Conservation (phyloP, 2,888 invertebrate species). For the Opisthograptis luteolata region DNA sequence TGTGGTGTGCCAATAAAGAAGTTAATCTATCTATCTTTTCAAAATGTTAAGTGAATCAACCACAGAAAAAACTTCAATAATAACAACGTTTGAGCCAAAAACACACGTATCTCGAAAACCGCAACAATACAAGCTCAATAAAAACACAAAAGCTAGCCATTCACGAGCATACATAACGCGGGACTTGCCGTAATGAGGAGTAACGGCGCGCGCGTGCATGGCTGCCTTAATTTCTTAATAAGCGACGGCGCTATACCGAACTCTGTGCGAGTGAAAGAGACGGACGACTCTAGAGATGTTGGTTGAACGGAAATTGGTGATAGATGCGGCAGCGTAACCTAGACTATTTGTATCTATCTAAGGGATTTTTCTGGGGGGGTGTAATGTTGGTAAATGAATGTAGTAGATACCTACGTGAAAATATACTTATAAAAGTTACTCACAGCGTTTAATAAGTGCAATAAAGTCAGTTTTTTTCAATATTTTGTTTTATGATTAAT, state of each 20-base stretch:
- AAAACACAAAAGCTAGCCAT: slow-evolving; percentile 71
- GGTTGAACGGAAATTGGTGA: slow-evolving; percentile 54
- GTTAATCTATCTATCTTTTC: too few relatives aligned
- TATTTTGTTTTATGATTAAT: too few relatives aligned
- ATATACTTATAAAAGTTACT: too few relatives aligned
- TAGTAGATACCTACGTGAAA: background rate
- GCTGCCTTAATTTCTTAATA: slow-evolving; percentile 62
- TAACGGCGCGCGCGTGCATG: slow-evolving; percentile 73
- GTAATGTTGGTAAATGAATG: background rate
- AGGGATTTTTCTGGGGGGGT: background rate
- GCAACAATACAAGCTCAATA: slow-evolving; percentile 58
- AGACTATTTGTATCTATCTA: slow-evolving; percentile 41
- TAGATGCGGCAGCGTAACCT: slow-evolving; percentile 44
- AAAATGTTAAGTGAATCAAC: too few relatives aligned
- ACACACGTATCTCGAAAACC: slow-evolving; percentile 38
- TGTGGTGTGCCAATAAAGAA: too few relatives aligned
- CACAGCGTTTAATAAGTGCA: too few relatives aligned
- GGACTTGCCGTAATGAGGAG: slow-evolving; percentile 74
- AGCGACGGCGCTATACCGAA: slow-evolving; percentile 39
- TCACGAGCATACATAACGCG: slow-evolving; percentile 68
- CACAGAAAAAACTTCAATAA: background rate
- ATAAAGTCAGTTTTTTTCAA: background rate
- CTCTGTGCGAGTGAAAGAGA: slow-evolving; percentile 41
- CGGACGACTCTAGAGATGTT: slow-evolving; percentile 39
- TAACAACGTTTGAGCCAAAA: slow-evolving; percentile 32